These are phyloP conservation scores for Petrolisthes manimaculis DNA, from an alignment of 2,888 invertebrate species.

Conservation along the genomic window DNA sequence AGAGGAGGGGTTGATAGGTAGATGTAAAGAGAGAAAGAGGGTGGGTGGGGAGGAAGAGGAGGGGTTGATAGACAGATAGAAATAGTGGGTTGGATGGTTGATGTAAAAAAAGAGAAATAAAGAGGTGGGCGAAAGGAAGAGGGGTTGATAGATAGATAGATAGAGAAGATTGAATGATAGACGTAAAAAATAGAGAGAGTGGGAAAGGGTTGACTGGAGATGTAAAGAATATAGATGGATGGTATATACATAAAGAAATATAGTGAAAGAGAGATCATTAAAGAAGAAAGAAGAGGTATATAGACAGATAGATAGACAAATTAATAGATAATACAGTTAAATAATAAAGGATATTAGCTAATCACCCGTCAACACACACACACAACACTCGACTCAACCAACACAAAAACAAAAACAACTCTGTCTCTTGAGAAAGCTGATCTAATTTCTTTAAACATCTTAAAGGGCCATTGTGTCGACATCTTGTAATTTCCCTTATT, in stretches of 20 bases:
- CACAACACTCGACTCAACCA: no score
- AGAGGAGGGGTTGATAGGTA: not conserved
- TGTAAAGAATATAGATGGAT: not conserved
- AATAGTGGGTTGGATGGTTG: not conserved
- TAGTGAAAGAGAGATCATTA: not conserved
- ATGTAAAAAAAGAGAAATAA: not conserved
- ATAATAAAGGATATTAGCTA: no score
- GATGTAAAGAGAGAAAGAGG: not conserved
- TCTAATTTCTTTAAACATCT: no score
- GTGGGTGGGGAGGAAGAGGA: not conserved
- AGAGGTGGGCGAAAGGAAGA: not conserved
- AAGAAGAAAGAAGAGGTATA: not conserved
- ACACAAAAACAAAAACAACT: no score
- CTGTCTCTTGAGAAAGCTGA: no score
- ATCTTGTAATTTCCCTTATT: no score
- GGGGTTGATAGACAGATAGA: slow-evolving; percentile 8
- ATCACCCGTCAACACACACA: no score
- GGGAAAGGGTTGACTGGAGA: not conserved
- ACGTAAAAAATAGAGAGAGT: not conserved
- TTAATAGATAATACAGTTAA: no score
- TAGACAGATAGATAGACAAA: no score
- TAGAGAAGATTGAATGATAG: not conserved
- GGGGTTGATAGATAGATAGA: slow-evolving; percentile 13
- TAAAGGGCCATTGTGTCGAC: no score
- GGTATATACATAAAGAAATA: not conserved